Conservation (phyloP, 2,888 invertebrate species). For the Drosophila cyrtoloma region DNA sequence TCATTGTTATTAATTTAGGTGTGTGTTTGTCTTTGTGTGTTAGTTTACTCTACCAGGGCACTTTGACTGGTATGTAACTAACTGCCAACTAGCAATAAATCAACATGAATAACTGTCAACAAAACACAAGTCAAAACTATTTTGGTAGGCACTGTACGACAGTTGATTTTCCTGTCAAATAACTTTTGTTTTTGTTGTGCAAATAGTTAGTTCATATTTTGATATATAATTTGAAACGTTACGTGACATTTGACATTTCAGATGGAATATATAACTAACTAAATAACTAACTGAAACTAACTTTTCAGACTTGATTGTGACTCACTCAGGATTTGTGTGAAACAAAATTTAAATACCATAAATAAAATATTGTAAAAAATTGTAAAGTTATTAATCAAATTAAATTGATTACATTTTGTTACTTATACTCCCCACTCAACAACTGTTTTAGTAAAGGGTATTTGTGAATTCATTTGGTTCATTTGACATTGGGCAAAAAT, state of each 20-base stretch:
- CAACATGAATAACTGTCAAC: constrained; percentile 36
- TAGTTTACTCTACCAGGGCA: constrained; percentile 20
- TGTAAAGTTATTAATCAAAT: too few species aligned
- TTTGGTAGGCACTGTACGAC: background rate
- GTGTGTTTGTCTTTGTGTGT: constrained; percentile 17
- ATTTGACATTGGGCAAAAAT: constrained; percentile 39
- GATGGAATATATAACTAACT: background rate
- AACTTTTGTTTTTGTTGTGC: background rate
- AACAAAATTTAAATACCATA: background rate
- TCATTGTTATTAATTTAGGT: constrained; percentile 75
- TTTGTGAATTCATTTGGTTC: constrained; percentile 25
- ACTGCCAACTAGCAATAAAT: constrained; percentile 49
- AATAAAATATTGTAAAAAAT: background rate
- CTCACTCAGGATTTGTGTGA: background rate
- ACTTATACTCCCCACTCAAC: background rate
- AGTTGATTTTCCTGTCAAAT: background rate
- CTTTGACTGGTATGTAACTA: constrained; percentile 43
- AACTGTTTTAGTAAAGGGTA: background rate
- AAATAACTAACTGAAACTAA: too few species aligned
- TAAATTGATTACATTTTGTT: background rate
- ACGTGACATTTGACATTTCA: background rate
- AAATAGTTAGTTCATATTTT: background rate
- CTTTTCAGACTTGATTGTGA: background rate
- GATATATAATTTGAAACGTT: background rate
- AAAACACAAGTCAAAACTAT: constrained; percentile 8